Evolutionary conservation across 2,888 invertebrate genomes (phyloP).

Genomic region (Miltochrista miniata): DNA sequence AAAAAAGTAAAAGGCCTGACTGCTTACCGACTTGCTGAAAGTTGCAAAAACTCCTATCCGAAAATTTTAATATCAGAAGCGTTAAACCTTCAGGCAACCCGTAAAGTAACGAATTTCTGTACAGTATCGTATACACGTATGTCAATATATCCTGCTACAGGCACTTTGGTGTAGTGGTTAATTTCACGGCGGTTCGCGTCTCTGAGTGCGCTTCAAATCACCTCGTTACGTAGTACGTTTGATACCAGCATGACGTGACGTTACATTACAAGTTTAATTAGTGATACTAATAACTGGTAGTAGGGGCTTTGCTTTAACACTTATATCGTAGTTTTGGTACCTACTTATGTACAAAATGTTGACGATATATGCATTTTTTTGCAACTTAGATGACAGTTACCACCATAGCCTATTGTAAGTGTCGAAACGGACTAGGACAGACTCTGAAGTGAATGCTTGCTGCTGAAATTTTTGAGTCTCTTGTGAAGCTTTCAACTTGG

Average conservation of each 20-base stretch:
- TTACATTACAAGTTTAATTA: conserved; percentile 28
- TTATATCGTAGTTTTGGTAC: too few species aligned
- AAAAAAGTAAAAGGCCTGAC: too few species aligned
- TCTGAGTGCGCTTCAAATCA: conserved; percentile 48
- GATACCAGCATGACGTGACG: conserved; percentile 30
- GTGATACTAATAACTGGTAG: conserved; percentile 12
- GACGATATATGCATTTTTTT: too few species aligned
- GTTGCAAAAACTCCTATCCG: too few species aligned
- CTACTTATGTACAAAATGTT: too few species aligned
- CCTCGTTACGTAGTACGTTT: conserved; percentile 37
- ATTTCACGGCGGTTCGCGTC: conserved; percentile 55
- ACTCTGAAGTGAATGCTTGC: too few species aligned
- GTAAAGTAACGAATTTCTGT: not conserved
- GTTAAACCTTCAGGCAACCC: not conserved
- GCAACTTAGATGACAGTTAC: too few species aligned
- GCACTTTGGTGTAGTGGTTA: conserved; percentile 42
- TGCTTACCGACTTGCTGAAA: too few species aligned
- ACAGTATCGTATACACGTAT: not conserved
- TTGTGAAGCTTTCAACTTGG: too few species aligned
- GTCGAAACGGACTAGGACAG: too few species aligned
- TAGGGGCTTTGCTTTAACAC: not conserved
- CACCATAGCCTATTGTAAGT: too few species aligned
- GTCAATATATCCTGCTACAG: conserved; percentile 2
- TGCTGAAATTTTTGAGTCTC: too few species aligned
- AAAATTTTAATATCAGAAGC: not conserved